Base-by-base conservation (phyloP, 2,113 vertebrate genomes). In the Zapus hudsonius region DNA sequence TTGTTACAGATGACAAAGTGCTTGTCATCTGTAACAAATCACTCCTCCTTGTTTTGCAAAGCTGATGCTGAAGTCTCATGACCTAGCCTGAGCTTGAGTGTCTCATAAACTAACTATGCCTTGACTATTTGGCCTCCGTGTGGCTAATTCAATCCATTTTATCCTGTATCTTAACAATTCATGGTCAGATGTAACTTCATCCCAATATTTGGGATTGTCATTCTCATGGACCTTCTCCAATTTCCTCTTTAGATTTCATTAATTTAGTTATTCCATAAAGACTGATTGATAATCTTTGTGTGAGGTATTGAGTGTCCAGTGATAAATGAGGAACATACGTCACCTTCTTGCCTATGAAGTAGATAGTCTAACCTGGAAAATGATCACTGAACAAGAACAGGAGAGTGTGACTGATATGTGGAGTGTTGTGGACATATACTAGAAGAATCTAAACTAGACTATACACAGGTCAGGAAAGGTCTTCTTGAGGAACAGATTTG, bases 41-140 rank as follows among this genome's bases (percentile, higher is more conserved):
- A 67, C 72, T n/a, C 42, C 89, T 59, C 22, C n/a, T 19, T 61
- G 27, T 75, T 44, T 86, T 91, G 63, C 59, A 79, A 61, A 94
- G 8, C 1, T 40, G 73, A 44, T 42, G 55, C 15, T n/a, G 55
- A 86, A 74, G 11, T 29, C 31, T 38, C 36, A 2, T 6, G 42
- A 25, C 15, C 59, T 47, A 22, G 23, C 15, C 13, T 81, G 52
- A 31, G 16, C 19, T 44, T 33, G 33, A 36, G 33, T 73, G 9
- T 55, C 55, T 66, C 61, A 42, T 67, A 20, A 40, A 17, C n/a
- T 47, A 17, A 72, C 42, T 74, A 36, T 38, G 22, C 25, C 9
- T 52, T 31, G 36, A 23, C n/a, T 69, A 0, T 66, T 84, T 92
- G 70, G 42, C 59, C 42, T 90, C 75, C 13, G 55, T 13, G 40